A percentile compares a stretch with the other conserved stretches of the same genome.
Conservation (phyloP, 2,888 invertebrate genomes). For the Vanessa cardui region DNA sequence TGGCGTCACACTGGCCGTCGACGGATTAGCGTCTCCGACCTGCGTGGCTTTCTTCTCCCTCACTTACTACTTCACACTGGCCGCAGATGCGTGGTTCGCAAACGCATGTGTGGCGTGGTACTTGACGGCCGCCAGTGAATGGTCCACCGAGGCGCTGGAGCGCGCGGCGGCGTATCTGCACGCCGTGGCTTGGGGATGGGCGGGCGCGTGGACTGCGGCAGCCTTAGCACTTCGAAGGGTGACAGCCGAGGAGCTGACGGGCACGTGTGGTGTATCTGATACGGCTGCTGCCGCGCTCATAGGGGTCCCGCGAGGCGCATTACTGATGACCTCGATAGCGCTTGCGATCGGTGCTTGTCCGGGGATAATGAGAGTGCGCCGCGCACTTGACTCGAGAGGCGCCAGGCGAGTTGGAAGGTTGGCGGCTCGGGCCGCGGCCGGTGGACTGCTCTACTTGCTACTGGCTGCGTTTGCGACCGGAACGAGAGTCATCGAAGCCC, state of each 20-base stretch:
- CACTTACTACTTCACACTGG: constrained; percentile 90
- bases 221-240: constrained; percentile 90
- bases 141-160: constrained; percentile 96
- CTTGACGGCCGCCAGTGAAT: constrained; percentile 94
- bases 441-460: constrained; percentile 89
- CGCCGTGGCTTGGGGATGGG: constrained; percentile 93
- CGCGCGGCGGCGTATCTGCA: constrained; percentile 93
- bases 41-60: constrained; percentile 90
- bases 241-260: constrained; percentile 90
- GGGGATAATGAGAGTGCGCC: constrained; percentile 89
- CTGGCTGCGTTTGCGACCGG: constrained; percentile 88
- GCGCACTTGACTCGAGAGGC: constrained; percentile 79
- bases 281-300: constrained; percentile 84
- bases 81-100: constrained; percentile 93
- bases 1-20: constrained; percentile 69
- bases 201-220: constrained; percentile 92
- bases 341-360: constrained; percentile 89
- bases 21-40: constrained; percentile 79
- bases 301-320: constrained; percentile 83
- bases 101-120: constrained; percentile 95
- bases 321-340: constrained; percentile 86
- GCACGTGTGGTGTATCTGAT: constrained; percentile 89
- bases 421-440: constrained; percentile 90
- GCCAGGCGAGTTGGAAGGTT: constrained; percentile 87
- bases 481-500: constrained; percentile 85